Conservation (phyloP, 2,888 invertebrate species). For the Seladonia tumulorum region DNA sequence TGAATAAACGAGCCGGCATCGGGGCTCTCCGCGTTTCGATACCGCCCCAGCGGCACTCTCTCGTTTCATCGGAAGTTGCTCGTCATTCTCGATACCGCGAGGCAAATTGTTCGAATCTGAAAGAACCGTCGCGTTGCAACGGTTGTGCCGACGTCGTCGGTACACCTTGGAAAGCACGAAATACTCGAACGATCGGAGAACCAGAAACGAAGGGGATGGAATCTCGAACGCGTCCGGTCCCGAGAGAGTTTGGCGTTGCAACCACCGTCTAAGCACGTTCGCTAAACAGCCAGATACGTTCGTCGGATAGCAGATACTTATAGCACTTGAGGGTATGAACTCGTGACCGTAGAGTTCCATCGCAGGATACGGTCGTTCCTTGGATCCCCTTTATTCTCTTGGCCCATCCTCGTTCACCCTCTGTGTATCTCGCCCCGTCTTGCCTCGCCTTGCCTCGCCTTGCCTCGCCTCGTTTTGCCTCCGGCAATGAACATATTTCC, state of each 20-base stretch:
- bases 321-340: constrained; percentile 74
- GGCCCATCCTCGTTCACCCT: constrained; percentile 14
- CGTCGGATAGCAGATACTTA: constrained; percentile 76
- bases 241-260: background rate
- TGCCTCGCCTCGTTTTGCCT: constrained; percentile 35
- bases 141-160: too few relatives aligned
- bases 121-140: too few relatives aligned
- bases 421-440: background rate
- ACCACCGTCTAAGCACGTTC: constrained; percentile 74
- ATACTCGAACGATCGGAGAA: background rate
- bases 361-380: constrained; percentile 59
- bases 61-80: background rate
- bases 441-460: constrained; percentile 37
- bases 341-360: constrained; percentile 72
- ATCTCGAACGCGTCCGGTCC: background rate
- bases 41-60: background rate
- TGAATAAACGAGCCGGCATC: constrained; percentile 2
- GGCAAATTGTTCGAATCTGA: background rate
- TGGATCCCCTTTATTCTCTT: constrained; percentile 11
- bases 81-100: background rate
- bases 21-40: background rate
- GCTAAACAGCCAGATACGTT: constrained; percentile 78
- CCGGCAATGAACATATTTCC: constrained; percentile 52
- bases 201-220: background rate
- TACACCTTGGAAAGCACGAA: too few relatives aligned